Evolutionary conservation across 1,140 invertebrate species (phyloP).

Genomic region (Micrasema minimum): DNA sequence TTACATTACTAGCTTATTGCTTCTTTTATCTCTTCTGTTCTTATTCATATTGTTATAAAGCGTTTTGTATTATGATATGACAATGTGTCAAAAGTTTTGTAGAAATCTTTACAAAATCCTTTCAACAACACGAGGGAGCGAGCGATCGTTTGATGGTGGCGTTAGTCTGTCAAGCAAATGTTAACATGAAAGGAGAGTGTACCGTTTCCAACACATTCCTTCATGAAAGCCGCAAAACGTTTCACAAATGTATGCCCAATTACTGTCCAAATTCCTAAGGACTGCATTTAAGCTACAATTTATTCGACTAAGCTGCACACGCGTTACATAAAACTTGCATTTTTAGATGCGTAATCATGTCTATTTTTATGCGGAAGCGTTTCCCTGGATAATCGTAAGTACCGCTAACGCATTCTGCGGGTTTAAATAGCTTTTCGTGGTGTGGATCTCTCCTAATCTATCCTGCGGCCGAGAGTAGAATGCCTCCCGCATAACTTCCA

Average conservation of each 20-base stretch:
- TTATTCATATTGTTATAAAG: too few species aligned
- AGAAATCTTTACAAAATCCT: too few species aligned
- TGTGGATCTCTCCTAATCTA: conserved; percentile 23
- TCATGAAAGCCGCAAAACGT: conserved; percentile 13
- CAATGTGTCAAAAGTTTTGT: too few species aligned
- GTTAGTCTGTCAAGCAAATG: not conserved
- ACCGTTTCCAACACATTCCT: not conserved
- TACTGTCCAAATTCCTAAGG: conserved; percentile 14
- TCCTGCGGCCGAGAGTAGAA: conserved; percentile 23
- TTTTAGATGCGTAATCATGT: not conserved
- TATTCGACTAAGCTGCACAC: not conserved
- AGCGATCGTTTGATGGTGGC: not conserved
- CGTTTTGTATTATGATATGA: too few species aligned
- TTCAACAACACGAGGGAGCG: too few species aligned
- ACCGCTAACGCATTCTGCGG: conserved; percentile 12
- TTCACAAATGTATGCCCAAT: not conserved
- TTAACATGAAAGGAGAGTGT: not conserved
- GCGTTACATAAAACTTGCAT: conserved; percentile 16
- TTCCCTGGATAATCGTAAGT: conserved; percentile 8
- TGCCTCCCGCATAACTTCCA: conserved; percentile 34
- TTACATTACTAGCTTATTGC: too few species aligned
- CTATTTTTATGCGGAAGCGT: conserved; percentile 20
- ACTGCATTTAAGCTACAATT: conserved; percentile 2
- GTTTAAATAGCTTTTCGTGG: conserved; percentile 19
- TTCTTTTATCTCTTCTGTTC: too few species aligned